Evolutionary conservation across 2,888 invertebrate species (phyloP), one percentile per base, ranked within the genome.

Genomic region (Microdon myrmicae): DNA sequence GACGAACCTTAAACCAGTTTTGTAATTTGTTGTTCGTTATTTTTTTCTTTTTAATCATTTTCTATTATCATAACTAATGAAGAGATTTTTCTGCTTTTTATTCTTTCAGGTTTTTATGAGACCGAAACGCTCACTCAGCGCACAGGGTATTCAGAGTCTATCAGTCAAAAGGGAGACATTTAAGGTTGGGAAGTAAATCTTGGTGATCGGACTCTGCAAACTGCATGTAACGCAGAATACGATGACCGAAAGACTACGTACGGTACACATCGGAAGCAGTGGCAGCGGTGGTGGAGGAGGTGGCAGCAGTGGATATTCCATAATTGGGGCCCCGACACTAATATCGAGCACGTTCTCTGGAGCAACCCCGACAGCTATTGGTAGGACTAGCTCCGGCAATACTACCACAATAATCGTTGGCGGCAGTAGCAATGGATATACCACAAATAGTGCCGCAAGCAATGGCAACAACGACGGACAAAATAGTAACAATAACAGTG

Each of bases 311-410:
- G 61, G 64, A n/a, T 64, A 58, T 12, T 67, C 69, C 5, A 67
- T 70, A 48, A 73, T 73, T 60, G 71, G 73, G 32, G 72, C 72
- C 32, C 71, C 73, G 68, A 73, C 71, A 48, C 68, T 73, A 35
- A 73, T 74, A 56, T 73, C 72, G 43, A 72, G 71, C 49, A 73
- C 73, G 7, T 69, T 71, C 45, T 69, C 69, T 29, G 71, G 70
- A 26, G 61, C 68, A 8, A 56, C 67, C n/a, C 47, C 69, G 10
- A 47, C 59, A 19, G 49, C 32, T 19, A 49, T 61, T 17, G 48
- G 56, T 19, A 48, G 54, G 12, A 60, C 39, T 41, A 37, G 41
- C 20, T 23, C 28, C 31, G 45, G 38, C 44, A 23, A 34, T 49
- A 32, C 51, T 19, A 47, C 45, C 45, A 59, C 41, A 34, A 17